Evolutionary conservation across 2,888 invertebrate genomes (phyloP), one percentile per base, ranked within the genome.

Genomic region (Drosophila neotestacea): DNA sequence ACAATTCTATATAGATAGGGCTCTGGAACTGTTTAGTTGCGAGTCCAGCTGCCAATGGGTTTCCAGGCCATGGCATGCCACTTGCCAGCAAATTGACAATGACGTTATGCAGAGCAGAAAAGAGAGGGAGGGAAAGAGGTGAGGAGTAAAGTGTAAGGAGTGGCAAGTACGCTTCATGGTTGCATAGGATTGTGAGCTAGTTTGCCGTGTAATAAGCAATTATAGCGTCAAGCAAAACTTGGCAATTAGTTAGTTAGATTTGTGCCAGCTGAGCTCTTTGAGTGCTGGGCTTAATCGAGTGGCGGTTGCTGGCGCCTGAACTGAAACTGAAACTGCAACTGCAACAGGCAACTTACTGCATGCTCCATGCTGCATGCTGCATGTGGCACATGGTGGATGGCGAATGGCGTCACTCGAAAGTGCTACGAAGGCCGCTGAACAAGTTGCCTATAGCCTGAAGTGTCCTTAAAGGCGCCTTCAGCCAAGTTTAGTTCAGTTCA

Each of bases 131-230:
- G 27, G 6, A 16, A 13, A 16, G 2, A 6, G 44, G 0, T 10
- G 32, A 22, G 10, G 34, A 10, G 48, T 5, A 7, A 6, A 9
- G 11, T 22, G 22, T 22, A 22, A 22, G 62, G 39, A 30, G 46
- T 13, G 46, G 13, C 36, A 47, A 51, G 44, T 60, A 41, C 32
- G 27, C 51, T 59, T 55, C 44, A 56, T 54, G 78, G 59, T 39
- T 48, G 48, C 60, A 27, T 51, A 56, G 68, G 65, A 69, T 79
- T 82, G 81, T 78, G 74, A 78, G 79, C 74, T 78, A 78, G 81
- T 81, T 78, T 78, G 78, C 80, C 79, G 69, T 79, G 79, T 82
- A 82, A 79, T 82, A 79, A 82, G 79, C 79, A 79, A 79, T 79
- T 79, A 82, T 67, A 52, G 66, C 61, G 80, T 61, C 64, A 65